Evolutionary conservation across 2,888 invertebrate species (phyloP).

Genomic region (Clunio marinus): DNA sequence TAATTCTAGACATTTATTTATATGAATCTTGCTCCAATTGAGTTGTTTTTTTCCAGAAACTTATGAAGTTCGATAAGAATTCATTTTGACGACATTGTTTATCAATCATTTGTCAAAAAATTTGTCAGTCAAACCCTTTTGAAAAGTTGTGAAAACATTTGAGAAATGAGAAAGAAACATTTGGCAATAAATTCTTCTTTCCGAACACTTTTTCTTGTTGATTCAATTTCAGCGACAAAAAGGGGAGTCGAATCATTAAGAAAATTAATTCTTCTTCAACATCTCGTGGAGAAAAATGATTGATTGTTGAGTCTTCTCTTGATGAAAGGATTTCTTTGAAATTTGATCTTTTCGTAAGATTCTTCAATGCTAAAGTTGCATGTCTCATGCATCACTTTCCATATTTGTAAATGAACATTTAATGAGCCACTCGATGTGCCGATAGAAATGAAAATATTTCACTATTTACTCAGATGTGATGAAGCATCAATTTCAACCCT

Average conservation of each 20-base stretch:
- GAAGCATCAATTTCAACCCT: too few species aligned
- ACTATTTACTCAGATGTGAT: not conserved
- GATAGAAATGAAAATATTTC: not conserved
- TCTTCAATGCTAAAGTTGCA: not conserved
- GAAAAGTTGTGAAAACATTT: too few species aligned
- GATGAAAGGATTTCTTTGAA: conserved; percentile 1
- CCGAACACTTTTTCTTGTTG: not conserved
- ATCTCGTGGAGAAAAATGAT: not conserved
- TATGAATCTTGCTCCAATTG: too few species aligned
- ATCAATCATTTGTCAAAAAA: not conserved
- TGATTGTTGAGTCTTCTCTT: conserved; percentile 1
- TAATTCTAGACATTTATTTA: too few species aligned
- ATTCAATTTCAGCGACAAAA: not conserved
- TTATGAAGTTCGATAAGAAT: too few species aligned
- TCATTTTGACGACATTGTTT: too few species aligned
- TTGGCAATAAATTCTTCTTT: not conserved
- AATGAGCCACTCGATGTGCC: not conserved
- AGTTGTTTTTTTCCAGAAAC: too few species aligned
- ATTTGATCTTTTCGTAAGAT: not conserved
- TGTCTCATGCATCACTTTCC: not conserved
- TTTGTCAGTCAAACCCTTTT: not conserved
- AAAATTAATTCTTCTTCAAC: conserved; percentile 6
- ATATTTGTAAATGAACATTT: not conserved
- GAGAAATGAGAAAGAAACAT: too few species aligned
- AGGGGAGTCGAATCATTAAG: not conserved